A percentile compares a stretch with the other conserved stretches of the same genome.
These are phyloP conservation scores for Cheilosia urbana DNA, from an alignment of 2,888 invertebrate genomes.

Conservation along the genomic window DNA sequence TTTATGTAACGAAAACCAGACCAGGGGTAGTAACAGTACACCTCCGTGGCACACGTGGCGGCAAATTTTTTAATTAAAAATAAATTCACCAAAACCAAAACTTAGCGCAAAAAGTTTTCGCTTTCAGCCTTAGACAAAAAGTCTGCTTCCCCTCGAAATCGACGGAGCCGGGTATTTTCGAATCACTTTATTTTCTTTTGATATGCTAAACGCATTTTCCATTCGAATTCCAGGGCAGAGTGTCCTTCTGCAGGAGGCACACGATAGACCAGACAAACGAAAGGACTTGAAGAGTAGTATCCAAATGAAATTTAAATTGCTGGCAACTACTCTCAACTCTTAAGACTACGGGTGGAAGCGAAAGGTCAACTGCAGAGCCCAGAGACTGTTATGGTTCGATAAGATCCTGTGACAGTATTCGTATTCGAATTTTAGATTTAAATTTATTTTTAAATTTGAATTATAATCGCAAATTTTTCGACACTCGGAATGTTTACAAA, in stretches of 20 bases:
- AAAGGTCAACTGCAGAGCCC: background rate
- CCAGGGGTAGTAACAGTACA: constrained; percentile 20
- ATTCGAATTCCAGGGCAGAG: constrained; percentile 49
- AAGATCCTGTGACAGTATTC: constrained; percentile 24
- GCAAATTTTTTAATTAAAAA: constrained; percentile 73
- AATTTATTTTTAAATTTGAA: constrained; percentile 6
- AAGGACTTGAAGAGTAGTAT: constrained; percentile 36
- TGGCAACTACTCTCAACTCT: constrained; percentile 30
- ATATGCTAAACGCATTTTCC: constrained; percentile 71
- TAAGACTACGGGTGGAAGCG: background rate
- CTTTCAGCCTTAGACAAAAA: background rate
- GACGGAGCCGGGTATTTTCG: constrained; percentile 6
- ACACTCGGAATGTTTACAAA: constrained; percentile 19
- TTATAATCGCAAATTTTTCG: constrained; percentile 54
- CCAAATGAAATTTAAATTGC: constrained; percentile 68
- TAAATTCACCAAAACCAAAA: constrained; percentile 67
- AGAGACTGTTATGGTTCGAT: constrained; percentile 21
- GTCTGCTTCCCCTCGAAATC: constrained; percentile 6
- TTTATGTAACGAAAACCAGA: constrained; percentile 66
- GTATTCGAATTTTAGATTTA: too few species aligned
- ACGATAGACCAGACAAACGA: constrained; percentile 1
- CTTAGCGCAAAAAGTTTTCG: constrained; percentile 37
- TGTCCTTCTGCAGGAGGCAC: constrained; percentile 24
- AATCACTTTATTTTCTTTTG: constrained; percentile 67
- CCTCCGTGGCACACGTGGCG: constrained; percentile 40